Evolutionary conservation across 2,888 invertebrate genomes (phyloP).

Genomic region (Exocentrus adspersus): DNA sequence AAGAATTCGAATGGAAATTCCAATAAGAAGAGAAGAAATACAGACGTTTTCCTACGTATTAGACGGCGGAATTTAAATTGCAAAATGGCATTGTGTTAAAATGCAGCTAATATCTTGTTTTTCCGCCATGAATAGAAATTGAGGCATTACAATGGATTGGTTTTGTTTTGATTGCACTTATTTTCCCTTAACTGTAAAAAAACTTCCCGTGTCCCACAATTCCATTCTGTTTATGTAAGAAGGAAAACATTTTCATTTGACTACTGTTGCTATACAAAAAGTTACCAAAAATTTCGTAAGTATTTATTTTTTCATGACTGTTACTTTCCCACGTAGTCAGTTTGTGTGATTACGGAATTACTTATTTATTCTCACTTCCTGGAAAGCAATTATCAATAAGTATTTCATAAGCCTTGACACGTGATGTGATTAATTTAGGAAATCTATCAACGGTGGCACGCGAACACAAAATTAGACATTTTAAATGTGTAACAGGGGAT

Average conservation of each 20-base stretch:
- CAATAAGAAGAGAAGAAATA: constrained; percentile 37
- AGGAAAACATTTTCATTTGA: too few species aligned
- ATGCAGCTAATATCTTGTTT: constrained; percentile 57
- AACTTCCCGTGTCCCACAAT: too few species aligned
- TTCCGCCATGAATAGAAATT: constrained; percentile 58
- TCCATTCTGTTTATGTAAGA: neutral
- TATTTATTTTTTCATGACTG: neutral
- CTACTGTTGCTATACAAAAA: too few species aligned
- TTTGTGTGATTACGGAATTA: constrained; percentile 13
- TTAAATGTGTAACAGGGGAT: constrained; percentile 6
- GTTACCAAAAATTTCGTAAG: too few species aligned
- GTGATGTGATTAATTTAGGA: constrained; percentile 18
- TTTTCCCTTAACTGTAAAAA: neutral
- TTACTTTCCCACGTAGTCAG: neutral
- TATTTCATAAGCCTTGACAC: constrained; percentile 17
- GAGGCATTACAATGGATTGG: constrained; percentile 34
- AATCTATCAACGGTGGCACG: constrained; percentile 8
- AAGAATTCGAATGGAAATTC: constrained; percentile 38
- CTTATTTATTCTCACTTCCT: constrained; percentile 21
- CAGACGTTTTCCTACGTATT: constrained; percentile 40
- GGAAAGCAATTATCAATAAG: constrained; percentile 9
- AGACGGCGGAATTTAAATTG: constrained; percentile 52
- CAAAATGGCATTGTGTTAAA: constrained; percentile 55
- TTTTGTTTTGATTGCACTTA: constrained; percentile 9
- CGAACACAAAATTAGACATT: constrained; percentile 22